Base-by-base conservation (phyloP, 2,113 vertebrate genomes). In the Centrocercus urophasianus region DNA sequence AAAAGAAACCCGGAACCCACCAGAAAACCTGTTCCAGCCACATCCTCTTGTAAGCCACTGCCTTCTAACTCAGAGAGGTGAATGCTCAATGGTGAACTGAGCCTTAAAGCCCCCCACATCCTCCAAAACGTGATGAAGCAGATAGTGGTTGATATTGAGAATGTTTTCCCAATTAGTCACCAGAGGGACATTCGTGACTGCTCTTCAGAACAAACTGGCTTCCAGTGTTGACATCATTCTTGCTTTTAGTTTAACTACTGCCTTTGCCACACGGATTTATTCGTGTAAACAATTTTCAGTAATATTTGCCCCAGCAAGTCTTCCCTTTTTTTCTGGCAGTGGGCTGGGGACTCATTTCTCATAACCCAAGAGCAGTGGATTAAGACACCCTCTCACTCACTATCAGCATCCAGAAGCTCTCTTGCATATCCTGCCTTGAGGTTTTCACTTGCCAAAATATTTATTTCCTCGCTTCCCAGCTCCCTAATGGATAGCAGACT, bases 31-130 rank as follows among this genome's bases (percentile, higher is more conserved):
- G 11, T 4, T 15, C 5, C 3, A 43, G 8, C 13, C 67, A 5
- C 28, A 63, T 82, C 27, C 19, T 57, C 42, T 59, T 43, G 19
- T 50, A 24, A n/a, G 14, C 17, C 36, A 10, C 5, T 1, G 8
- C 1, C 4, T 86, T 0, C 0, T 36, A 36, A 34, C 59, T 63
- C 15, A 3, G 13, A 52, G 28, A 6, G 14, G 10, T 2, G 4
- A 89, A 61, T 43, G 2, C 13, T 21, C 11, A 8, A 30, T 13
- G 10, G 40, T 0, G 0, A 20, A 48, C 78, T 30, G n/a, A 67
- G n/a, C 30, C 38, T 71, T 9, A n/a, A 64, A 50, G 15, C 64
- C 28, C 22, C 28, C 25, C 11, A 28, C 16, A 28, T 6, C 12
- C 30, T 56, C 4, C 50, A 52, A 74, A 45, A 50, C 19, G 4